Base-by-base conservation (phyloP, 2,888 invertebrate genomes). In the Embidobia sp. region DNA sequence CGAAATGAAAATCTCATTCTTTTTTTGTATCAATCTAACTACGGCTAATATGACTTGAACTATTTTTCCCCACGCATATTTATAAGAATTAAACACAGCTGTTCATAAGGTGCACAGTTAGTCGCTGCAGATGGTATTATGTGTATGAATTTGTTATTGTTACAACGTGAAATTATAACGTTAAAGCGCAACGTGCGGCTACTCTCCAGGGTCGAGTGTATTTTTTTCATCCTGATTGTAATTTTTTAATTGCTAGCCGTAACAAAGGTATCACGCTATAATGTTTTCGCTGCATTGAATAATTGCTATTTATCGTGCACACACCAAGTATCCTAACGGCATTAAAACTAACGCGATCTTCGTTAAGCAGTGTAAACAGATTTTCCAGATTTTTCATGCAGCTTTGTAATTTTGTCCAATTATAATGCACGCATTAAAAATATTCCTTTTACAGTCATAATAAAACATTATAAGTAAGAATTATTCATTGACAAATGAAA, bases 251-350 rank as follows among this genome's bases (percentile, higher is more conserved):
- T 74, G 51, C 66, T 19, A 29, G 26, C 57, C 33, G 49, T 73
- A 72, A 74, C 73, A 74, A 74, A 59, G 22, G 49, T 59, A 66
- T 44, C 73, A 74, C 59, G 66, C 73, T 59, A 59, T 31, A 27
- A 46, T 59, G 66, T 59, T 74, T 74, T 74, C 57, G 55, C 10
- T 59, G 66, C 37, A 51, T 57, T 48, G 59, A 46, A 66, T 74
- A 74, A 66, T 74, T 59, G 29, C 59, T 66, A 59, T 51, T 51
- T 59, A 40, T 55, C 37, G 31, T 48, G 22, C 19, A 55, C 37
- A 48, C 66, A 44, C 31, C 48, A 33, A 13, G 44, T 40, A 59
- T 26, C 40, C 19, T 72, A 72, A 72, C 72, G 51, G 70, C 42
- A 33, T 49, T 1, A 31, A 46, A 44, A 35, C 5, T 40, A 35